Conservation (phyloP, 2,888 invertebrate genomes). For the Polymixis lichenea region DNA sequence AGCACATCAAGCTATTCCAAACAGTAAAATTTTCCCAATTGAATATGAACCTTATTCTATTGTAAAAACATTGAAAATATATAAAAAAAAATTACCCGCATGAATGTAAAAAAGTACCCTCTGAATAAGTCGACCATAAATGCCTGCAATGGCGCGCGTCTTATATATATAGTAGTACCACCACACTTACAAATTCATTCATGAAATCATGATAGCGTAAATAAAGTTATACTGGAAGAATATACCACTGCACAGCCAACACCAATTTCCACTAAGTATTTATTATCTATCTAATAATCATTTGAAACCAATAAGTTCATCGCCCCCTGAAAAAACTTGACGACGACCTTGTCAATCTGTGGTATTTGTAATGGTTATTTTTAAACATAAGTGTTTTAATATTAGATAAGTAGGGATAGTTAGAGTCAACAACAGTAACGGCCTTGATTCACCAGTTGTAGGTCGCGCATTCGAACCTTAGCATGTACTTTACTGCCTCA, state of each 20-base stretch:
- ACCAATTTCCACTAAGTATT: not conserved
- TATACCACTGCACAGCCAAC: not conserved
- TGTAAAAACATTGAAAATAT: no score
- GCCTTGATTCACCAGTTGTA: no score
- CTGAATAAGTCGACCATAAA: conserved; percentile 20
- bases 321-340: not conserved
- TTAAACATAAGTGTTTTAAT: not conserved
- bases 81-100: conserved; percentile 8
- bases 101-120: not conserved
- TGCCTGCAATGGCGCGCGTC: conserved; percentile 26
- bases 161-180: not conserved
- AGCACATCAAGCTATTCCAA: no score
- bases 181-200: conserved; percentile 3
- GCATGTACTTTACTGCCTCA: no score
- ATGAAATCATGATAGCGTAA: not conserved
- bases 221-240: not conserved
- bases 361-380: not conserved
- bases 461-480: no score
- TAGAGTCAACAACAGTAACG: no score
- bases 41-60: no score
- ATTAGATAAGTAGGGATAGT: not conserved
- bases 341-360: no score
- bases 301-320: not conserved
- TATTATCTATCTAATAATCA: not conserved
- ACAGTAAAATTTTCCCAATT: no score